These are phyloP conservation scores for Dromaius novaehollandiae DNA, from an alignment of 2,113 vertebrate genomes.

Conservation along the genomic window DNA sequence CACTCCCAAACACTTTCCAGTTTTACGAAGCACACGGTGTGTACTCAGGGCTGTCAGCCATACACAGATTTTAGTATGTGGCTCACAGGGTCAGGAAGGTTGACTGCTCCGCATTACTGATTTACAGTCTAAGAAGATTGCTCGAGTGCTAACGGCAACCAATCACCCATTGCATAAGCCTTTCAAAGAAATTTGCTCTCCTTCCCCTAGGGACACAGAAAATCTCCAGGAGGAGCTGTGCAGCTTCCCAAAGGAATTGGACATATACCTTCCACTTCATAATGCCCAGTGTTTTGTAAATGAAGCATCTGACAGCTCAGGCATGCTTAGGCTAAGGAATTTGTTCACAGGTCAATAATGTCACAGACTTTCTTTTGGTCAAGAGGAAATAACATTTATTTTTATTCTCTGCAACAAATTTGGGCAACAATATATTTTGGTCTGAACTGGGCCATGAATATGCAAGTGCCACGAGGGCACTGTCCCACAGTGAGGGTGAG, in stretches of 20 bases:
- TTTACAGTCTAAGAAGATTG: background rate
- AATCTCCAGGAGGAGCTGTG: background rate
- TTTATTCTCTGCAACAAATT: background rate
- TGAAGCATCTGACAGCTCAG: background rate
- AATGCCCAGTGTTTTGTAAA: background rate
- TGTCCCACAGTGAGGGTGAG: background rate
- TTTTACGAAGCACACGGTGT: background rate
- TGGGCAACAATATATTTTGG: conserved; percentile 5
- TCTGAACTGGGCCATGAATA: background rate
- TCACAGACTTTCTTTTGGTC: background rate
- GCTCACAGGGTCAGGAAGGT: background rate
- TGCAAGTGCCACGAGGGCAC: background rate
- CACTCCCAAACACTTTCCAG: background rate
- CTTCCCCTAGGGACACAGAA: background rate
- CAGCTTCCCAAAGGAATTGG: background rate
- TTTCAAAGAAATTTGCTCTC: background rate
- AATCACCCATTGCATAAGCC: background rate
- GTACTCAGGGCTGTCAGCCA: background rate
- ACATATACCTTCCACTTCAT: background rate
- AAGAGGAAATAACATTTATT: conserved; percentile 11
- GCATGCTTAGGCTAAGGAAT: background rate
- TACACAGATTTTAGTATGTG: background rate
- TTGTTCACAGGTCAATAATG: background rate
- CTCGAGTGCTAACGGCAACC: background rate
- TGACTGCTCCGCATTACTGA: background rate